Percentiles rank a stretch among this genome's conserved stretches.
Conservation (phyloP, 2,113 vertebrate species). For the Bothrops jararaca region DNA sequence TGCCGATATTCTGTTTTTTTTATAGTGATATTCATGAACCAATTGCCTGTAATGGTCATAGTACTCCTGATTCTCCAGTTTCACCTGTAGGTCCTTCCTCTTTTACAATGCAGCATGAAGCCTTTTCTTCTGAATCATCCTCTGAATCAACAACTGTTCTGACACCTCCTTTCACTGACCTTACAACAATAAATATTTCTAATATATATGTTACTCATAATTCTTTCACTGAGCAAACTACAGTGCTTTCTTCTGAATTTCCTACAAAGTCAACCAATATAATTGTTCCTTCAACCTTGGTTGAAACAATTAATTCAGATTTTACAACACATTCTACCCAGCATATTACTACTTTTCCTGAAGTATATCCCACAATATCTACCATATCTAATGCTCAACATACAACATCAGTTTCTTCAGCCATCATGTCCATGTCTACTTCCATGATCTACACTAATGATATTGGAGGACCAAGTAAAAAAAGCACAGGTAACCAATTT, state of each 20-base stretch:
- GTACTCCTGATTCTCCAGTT: neutral
- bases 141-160: neutral
- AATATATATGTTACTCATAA: slow-evolving; percentile 6
- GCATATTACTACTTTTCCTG: slow-evolving; percentile 28
- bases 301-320: slow-evolving; percentile 30
- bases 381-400: slow-evolving; percentile 44
- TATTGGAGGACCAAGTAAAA: slow-evolving; percentile 18
- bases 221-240: slow-evolving; percentile 4
- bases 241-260: slow-evolving; percentile 12
- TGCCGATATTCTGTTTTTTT: slow-evolving; percentile 29
- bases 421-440: slow-evolving; percentile 24
- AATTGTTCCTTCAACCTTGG: slow-evolving; percentile 13
- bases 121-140: neutral
- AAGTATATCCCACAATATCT: slow-evolving; percentile 13
- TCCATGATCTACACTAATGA: slow-evolving; percentile 17
- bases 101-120: neutral
- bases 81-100: slow-evolving; percentile 8
- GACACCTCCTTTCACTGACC: neutral
- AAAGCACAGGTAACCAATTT: slow-evolving; percentile 60
- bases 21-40: slow-evolving; percentile 52
- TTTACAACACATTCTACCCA: slow-evolving; percentile 8
- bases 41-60: slow-evolving; percentile 28
- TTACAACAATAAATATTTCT: neutral
- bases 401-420: slow-evolving; percentile 29
- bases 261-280: neutral